Evolutionary conservation across 2,888 invertebrate species (phyloP), one percentile per base, ranked within the genome.

Genomic region (Heteropelma amictum): DNA sequence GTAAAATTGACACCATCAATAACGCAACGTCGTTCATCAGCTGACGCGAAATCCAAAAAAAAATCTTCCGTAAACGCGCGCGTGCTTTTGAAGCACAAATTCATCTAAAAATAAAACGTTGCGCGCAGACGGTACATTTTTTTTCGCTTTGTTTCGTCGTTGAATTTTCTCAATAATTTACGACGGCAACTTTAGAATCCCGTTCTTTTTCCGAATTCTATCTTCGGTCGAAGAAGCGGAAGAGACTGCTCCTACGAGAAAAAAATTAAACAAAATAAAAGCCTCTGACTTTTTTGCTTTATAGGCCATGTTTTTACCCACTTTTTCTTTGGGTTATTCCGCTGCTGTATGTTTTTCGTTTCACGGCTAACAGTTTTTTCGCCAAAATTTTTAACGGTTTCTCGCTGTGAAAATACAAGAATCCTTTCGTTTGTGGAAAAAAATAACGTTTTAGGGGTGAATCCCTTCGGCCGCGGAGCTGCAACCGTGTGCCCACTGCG

Each of bases 281-380:
- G 61, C 58, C 49, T 63, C 40, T 58, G 56, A 49, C 51, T 35
- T 72, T 72, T 76, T 76, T 68, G 76, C 76, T 72, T 70, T 75
- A 70, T 75, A 75, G 70, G 74, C 70, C 74, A 75, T 26, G 38
- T 71, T 75, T 75, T 75, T 70, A 74, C 76, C 68, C 64, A 72
- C 35, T 74, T 69, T 78, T 78, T 78, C 71, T 74, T 65, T 73
- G 54, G 73, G 76, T 69, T 76, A 74, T 72, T 30, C 67, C 17
- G 2, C n/a, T 8, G 10, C 38, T 38, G 47, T 60, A n/a, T 35
- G 30, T 54, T 60, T 71, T 38, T 35, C 33, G 33, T 53, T 17
- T 23, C 33, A 26, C 72, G 58, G 10, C 64, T 47, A 49, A 60
- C 68, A 53, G 63, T 81, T 80, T 78, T 80, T 80, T 64, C 70